These are phyloP conservation scores for Microchrysa polita DNA, from an alignment of 2,888 invertebrate species.

Conservation along the genomic window DNA sequence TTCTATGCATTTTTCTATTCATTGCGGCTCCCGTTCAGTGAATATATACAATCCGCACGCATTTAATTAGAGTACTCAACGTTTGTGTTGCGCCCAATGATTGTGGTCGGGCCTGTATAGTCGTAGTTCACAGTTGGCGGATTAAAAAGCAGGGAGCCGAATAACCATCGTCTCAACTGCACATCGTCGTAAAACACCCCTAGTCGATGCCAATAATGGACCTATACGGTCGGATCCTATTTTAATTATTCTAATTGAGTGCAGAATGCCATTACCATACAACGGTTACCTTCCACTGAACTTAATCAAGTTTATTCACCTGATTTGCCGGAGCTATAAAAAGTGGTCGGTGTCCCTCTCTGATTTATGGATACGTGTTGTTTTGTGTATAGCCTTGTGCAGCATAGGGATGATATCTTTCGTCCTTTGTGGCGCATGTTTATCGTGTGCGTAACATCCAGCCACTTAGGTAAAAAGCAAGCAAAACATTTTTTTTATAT, in stretches of 20 bases:
- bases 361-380: conserved; percentile 33
- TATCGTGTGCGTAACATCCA: too few relatives aligned
- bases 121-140: background rate
- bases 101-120: background rate
- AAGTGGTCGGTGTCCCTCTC: conserved; percentile 12
- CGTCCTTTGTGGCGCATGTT: background rate
- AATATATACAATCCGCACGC: background rate
- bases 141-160: background rate
- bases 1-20: too few relatives aligned
- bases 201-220: background rate
- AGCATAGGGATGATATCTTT: conserved; percentile 16
- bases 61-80: background rate
- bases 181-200: conserved; percentile 12
- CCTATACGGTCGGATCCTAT: background rate
- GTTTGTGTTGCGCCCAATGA: background rate
- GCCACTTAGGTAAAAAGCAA: too few relatives aligned
- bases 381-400: background rate
- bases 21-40: background rate
- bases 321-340: conserved; percentile 26
- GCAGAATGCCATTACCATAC: conserved; percentile 27
- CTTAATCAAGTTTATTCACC: conserved; percentile 35
- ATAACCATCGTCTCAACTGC: background rate
- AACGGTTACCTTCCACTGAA: background rate
- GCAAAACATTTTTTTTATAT: too few relatives aligned
- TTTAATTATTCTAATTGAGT: conserved; percentile 38